Conservation (phyloP, 2,888 invertebrate species). For the Heteromurus nitidus region DNA sequence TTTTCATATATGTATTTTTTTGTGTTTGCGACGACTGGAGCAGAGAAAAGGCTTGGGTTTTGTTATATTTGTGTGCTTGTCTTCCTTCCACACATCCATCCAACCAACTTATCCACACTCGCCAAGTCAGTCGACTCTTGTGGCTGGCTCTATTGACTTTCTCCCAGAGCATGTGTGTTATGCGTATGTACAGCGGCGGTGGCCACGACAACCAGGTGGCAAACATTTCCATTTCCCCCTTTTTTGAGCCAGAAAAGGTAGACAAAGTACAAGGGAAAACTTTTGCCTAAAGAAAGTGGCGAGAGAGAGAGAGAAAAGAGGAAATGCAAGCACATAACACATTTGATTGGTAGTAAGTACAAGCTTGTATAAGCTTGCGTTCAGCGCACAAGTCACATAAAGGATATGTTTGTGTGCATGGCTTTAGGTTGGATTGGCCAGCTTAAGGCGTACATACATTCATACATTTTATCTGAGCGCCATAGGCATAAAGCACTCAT, state of each 20-base stretch:
- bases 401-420: too few relatives aligned
- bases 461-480: not conserved
- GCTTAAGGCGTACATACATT: not conserved
- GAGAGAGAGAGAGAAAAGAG: too few relatives aligned
- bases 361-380: not conserved
- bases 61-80: not conserved
- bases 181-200: slow-evolving; percentile 51
- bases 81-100: not conserved
- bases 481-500: not conserved
- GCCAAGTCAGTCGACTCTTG: slow-evolving; percentile 30
- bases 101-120: not conserved
- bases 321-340: not conserved
- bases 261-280: not conserved
- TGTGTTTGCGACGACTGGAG: not conserved
- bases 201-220: slow-evolving; percentile 70
- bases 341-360: slow-evolving; percentile 2
- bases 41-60: not conserved
- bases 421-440: too few relatives aligned
- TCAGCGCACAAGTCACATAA: not conserved
- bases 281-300: too few relatives aligned
- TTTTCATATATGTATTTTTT: not conserved
- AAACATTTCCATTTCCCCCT: slow-evolving; percentile 69
- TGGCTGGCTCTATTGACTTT: slow-evolving; percentile 65
- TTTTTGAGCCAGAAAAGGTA: slow-evolving; percentile 31
- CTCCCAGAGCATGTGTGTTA: too few relatives aligned